Conservation (phyloP, 2,888 invertebrate genomes). For the Cryptus armator region DNA sequence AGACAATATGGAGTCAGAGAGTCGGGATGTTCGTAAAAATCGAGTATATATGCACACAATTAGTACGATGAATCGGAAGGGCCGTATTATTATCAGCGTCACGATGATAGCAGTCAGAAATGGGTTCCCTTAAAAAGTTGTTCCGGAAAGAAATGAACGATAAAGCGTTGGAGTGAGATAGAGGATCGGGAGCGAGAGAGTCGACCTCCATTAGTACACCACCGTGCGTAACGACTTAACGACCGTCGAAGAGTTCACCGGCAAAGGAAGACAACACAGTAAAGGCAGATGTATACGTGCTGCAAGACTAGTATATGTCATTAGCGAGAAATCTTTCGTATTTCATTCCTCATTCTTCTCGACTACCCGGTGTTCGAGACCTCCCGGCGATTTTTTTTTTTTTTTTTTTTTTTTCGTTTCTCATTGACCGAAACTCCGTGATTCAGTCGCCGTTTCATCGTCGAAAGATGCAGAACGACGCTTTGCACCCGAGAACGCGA, state of each 20-base stretch:
- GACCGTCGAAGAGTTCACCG: slow-evolving; percentile 59
- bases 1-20: background rate
- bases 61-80: slow-evolving; percentile 39
- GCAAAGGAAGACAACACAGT: slow-evolving; percentile 39
- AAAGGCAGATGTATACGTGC: slow-evolving; percentile 38
- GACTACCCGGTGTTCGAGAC: background rate
- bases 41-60: background rate
- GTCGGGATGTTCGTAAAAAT: background rate
- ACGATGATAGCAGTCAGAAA: background rate
- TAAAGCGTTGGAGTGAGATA: background rate
- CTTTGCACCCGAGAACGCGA: background rate
- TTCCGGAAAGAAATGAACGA: slow-evolving; percentile 39
- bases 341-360: slow-evolving; percentile 55
- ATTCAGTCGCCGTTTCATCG: slow-evolving; percentile 1
- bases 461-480: background rate
- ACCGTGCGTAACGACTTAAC: slow-evolving; percentile 63
- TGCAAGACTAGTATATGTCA: slow-evolving; percentile 43
- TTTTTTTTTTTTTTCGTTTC: slow-evolving; percentile 1
- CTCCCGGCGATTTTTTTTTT: background rate
- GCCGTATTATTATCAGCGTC: slow-evolving; percentile 36
- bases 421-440: background rate
- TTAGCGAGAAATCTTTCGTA: slow-evolving; percentile 62
- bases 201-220: slow-evolving; percentile 59
- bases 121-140: slow-evolving; percentile 25
- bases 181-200: slow-evolving; percentile 25